Percentiles rank a stretch among this genome's conserved stretches.
Conservation (phyloP, 92 coral and sea anemone genomes). For the Palythoa heliodiscus region DNA sequence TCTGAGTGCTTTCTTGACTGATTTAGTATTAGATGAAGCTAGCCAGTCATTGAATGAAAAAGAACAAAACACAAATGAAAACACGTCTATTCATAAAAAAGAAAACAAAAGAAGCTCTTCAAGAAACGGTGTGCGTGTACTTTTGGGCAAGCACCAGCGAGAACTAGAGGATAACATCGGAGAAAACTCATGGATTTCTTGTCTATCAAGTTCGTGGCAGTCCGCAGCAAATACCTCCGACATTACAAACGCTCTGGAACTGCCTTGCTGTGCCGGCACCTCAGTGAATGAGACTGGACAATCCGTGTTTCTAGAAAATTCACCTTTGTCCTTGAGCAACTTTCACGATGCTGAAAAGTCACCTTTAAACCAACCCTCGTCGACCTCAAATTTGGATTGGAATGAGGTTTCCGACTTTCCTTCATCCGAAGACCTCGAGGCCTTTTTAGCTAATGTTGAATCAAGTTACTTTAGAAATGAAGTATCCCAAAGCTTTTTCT, state of each 20-base stretch:
- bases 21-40: constrained; percentile 55
- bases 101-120: background rate
- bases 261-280: background rate
- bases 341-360: background rate
- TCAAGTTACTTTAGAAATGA: constrained; percentile 21
- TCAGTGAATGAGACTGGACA: background rate
- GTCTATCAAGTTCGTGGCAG: background rate
- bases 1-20: constrained; percentile 68
- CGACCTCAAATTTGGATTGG: background rate
- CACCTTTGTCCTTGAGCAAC: background rate
- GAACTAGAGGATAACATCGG: background rate
- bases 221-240: background rate
- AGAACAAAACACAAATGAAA: background rate
- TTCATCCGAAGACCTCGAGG: constrained; percentile 72
- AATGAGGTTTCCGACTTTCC: constrained; percentile 56
- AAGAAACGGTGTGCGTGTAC: background rate
- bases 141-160: background rate
- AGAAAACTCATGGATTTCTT: background rate
- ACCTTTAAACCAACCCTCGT: background rate
- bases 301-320: background rate
- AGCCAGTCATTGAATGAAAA: background rate
- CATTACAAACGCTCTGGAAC: background rate
- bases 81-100: background rate
- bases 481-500: background rate
- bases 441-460: constrained; percentile 65